Conservation (phyloP, 2,888 invertebrate genomes). For the Liopterus haemorrhoidalis region DNA sequence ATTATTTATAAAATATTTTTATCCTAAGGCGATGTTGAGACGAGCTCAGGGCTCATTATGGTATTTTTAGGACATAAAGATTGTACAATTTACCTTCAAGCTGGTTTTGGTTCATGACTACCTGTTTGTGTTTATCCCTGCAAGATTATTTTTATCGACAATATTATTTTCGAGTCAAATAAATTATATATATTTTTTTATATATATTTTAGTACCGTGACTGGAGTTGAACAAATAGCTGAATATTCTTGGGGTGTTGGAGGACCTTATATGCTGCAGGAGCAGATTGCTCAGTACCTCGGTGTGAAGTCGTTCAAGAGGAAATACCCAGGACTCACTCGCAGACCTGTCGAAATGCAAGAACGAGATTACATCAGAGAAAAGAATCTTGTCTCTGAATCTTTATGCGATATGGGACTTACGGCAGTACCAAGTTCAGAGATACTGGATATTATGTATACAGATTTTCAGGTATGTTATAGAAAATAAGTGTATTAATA, state of each 20-base stretch:
- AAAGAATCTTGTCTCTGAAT: slow-evolving; percentile 77
- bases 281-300: slow-evolving; percentile 90
- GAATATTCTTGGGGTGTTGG: slow-evolving; percentile 86
- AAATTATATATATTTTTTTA: no score
- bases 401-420: slow-evolving; percentile 87
- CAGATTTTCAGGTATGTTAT: slow-evolving; percentile 68
- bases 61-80: no score
- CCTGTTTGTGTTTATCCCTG: no score
- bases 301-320: slow-evolving; percentile 95
- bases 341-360: slow-evolving; percentile 81
- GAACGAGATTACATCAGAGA: slow-evolving; percentile 85
- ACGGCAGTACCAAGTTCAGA: slow-evolving; percentile 90
- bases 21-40: no score
- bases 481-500: neutral
- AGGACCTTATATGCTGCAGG: slow-evolving; percentile 91
- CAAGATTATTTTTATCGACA: no score
- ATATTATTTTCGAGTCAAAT: no score
- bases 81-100: no score
- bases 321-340: slow-evolving; percentile 82
- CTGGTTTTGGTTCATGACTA: no score
- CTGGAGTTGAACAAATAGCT: slow-evolving; percentile 78
- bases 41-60: no score
- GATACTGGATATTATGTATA: slow-evolving; percentile 90
- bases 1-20: no score
- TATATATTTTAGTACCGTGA: slow-evolving; percentile 32